A percentile compares a stretch with the other conserved stretches of the same genome.
Evolutionary conservation across 92 coral and sea anemone species (phyloP).

Genomic region (Anthopleura xanthogrammica): DNA sequence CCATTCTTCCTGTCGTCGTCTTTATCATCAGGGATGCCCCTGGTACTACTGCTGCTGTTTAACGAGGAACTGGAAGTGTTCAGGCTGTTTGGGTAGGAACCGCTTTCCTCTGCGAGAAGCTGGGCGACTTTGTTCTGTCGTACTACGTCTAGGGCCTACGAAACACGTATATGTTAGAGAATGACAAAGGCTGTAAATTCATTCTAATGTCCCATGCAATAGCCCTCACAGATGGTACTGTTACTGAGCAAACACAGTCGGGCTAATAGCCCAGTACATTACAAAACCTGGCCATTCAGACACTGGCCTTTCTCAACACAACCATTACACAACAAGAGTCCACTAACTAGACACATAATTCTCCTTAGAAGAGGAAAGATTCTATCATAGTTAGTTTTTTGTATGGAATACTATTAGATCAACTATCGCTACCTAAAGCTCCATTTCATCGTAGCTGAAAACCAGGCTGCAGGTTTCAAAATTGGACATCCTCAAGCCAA

Average conservation of each 20-base stretch:
- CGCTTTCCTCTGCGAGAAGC: constrained; percentile 86
- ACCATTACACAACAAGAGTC: not conserved
- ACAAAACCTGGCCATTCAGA: not conserved
- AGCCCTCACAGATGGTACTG: not conserved
- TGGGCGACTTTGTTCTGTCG: constrained; percentile 98
- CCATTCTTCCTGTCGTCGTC: constrained; percentile 90
- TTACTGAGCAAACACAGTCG: not conserved
- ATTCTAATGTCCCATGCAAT: constrained; percentile 1
- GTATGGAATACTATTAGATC: too few species aligned
- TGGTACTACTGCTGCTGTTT: constrained; percentile 66
- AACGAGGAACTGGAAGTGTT: constrained; percentile 76
- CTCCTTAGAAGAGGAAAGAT: too few species aligned
- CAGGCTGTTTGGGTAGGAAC: constrained; percentile 68
- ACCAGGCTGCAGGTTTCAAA: not conserved
- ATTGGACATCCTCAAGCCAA: too few species aligned
- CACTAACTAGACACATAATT: too few species aligned
- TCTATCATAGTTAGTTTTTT: too few species aligned
- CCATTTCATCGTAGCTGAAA: too few species aligned
- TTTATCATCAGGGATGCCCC: constrained; percentile 55
- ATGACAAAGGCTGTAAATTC: not conserved
- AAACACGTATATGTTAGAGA: constrained; percentile 29
- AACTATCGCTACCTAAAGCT: not conserved
- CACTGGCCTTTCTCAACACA: constrained; percentile 6
- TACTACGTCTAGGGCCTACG: constrained; percentile 94
- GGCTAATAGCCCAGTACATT: not conserved